A percentile compares a stretch with the other conserved stretches of the same genome.
These are phyloP conservation scores for Mormyrus lacerda DNA, from an alignment of 2,113 vertebrate species.

Conservation along the genomic window DNA sequence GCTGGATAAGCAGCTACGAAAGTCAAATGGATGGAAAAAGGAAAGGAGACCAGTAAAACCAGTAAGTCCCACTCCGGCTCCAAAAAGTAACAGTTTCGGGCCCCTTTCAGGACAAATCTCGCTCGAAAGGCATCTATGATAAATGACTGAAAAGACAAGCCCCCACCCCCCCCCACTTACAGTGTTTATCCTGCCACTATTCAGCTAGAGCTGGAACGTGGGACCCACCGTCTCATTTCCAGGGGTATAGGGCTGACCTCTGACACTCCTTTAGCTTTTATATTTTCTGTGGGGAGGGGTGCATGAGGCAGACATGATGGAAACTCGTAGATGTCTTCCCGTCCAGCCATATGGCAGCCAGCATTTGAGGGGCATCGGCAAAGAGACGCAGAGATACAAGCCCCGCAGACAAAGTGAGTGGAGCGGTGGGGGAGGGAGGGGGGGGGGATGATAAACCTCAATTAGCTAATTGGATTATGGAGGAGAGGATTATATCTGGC, in stretches of 20 bases:
- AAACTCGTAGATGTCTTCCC: not conserved
- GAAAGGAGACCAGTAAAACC: not conserved
- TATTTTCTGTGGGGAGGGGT: not conserved
- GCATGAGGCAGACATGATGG: not conserved
- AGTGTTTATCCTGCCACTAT: not conserved
- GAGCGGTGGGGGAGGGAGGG: no score
- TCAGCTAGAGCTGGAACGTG: not conserved
- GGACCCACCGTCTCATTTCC: not conserved
- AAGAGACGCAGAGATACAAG: not conserved
- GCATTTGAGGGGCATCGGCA: not conserved
- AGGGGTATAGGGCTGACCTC: not conserved
- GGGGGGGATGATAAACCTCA: constrained; percentile 20
- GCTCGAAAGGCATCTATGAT: not conserved
- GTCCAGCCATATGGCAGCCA: not conserved
- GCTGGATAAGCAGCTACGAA: not conserved
- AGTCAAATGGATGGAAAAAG: not conserved
- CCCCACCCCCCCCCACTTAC: not conserved
- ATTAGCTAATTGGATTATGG: constrained; percentile 21
- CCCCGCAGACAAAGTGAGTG: not conserved
- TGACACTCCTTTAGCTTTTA: not conserved
- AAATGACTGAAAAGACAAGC: not conserved
- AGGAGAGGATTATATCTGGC: constrained; percentile 3
- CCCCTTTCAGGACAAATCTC: not conserved
- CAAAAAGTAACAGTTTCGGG: not conserved
- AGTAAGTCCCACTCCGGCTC: not conserved